A percentile compares a stretch with the other conserved stretches of the same genome.
These are phyloP conservation scores for Odontomyia ornata DNA, from an alignment of 2,888 invertebrate genomes.

Conservation along the genomic window DNA sequence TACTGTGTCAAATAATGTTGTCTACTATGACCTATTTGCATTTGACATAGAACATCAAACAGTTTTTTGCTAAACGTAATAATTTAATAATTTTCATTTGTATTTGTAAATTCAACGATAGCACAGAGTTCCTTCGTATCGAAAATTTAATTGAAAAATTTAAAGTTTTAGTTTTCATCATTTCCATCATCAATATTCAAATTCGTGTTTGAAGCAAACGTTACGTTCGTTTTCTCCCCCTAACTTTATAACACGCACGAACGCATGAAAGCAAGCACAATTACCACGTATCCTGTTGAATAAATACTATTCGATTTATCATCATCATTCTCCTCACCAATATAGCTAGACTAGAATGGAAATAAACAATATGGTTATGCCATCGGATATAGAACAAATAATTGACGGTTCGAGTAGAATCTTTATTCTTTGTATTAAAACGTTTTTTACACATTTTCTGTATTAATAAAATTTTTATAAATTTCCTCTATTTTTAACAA, in stretches of 20 bases:
- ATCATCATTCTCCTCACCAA: background rate
- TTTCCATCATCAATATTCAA: constrained; percentile 15
- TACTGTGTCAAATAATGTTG: background rate
- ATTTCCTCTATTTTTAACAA: background rate
- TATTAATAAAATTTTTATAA: too few species aligned
- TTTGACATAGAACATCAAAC: background rate
- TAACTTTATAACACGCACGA: too few species aligned
- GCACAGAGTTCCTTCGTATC: constrained; percentile 36
- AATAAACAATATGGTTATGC: constrained; percentile 3
- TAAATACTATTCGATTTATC: too few species aligned
- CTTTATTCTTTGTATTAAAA: too few species aligned
- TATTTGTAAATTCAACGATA: constrained; percentile 41
- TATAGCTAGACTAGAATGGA: background rate
- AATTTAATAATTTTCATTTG: constrained; percentile 31
- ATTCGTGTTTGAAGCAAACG: constrained; percentile 30
- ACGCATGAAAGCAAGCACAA: too few species aligned
- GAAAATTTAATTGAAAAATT: constrained; percentile 40
- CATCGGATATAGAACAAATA: constrained; percentile 40
- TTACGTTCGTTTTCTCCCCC: background rate
- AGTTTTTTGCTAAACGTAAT: constrained; percentile 15
- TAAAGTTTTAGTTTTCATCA: constrained; percentile 33
- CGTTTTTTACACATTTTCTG: too few species aligned
- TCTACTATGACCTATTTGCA: constrained; percentile 10
- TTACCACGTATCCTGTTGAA: background rate
- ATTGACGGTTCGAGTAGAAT: constrained; percentile 34